phyloP scores from a whole-genome alignment of 2,888 invertebrate species.

The Protophormia terraenovae region DNA sequence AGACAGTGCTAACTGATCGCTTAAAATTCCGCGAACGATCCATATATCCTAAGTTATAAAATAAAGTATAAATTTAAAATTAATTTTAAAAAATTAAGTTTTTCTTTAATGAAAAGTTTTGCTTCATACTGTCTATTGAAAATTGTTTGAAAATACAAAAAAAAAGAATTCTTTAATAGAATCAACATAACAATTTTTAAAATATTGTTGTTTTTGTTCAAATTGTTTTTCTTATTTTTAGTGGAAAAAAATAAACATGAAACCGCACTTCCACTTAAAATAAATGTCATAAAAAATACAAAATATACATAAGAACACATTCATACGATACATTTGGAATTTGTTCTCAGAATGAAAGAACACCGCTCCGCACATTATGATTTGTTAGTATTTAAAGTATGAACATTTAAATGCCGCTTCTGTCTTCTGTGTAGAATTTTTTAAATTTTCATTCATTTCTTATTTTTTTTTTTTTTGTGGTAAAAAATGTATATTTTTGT shows the following conservation, averaged over 20 bases:
- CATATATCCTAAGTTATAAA: too few species aligned
- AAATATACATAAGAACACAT: conserved; percentile 14
- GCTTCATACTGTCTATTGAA: background rate
- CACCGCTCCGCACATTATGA: conserved; percentile 42
- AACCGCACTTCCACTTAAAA: conserved; percentile 59
- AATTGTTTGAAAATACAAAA: background rate
- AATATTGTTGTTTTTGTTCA: conserved; percentile 6
- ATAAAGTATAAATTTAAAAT: too few species aligned
- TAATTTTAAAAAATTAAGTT: too few species aligned
- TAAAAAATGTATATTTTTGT: background rate
- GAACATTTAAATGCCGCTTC: conserved; percentile 1
- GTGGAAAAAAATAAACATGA: conserved; percentile 19
- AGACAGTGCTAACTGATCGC: too few species aligned
- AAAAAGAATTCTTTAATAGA: background rate
- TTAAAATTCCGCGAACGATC: too few species aligned
- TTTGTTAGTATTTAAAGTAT: conserved; percentile 14
- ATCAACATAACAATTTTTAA: background rate
- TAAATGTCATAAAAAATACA: conserved; percentile 73
- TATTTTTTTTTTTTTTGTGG: background rate
- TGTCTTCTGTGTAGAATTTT: background rate
- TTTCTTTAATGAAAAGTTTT: background rate
- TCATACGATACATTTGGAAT: background rate
- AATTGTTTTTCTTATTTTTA: conserved; percentile 13
- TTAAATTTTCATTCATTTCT: background rate
- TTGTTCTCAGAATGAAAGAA: conserved; percentile 63